phyloP scores from a whole-genome alignment of 1,140 invertebrate species.

The Gonioctena quinquepunctata region DNA sequence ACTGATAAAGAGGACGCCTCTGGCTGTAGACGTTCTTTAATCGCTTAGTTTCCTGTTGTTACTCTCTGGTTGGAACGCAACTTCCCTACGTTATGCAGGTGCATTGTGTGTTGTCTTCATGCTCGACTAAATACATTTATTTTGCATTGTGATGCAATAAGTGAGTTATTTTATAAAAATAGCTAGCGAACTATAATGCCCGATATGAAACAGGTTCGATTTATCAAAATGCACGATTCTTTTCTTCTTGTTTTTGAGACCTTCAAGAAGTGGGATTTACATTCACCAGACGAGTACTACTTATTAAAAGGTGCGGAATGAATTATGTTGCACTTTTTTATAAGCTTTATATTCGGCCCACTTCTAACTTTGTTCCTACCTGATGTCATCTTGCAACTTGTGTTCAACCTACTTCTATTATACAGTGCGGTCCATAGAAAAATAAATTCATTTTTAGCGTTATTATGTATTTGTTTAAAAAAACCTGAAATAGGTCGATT shows the following conservation, averaged over 20 bases:
- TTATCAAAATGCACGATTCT: neutral
- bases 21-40: slow-evolving; percentile 32
- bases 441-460: too few species aligned
- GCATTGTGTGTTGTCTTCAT: slow-evolving; percentile 19
- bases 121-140: slow-evolving; percentile 34
- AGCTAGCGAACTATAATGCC: too few species aligned
- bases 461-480: too few species aligned
- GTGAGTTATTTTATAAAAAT: neutral
- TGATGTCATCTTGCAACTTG: too few species aligned
- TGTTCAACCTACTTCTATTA: too few species aligned
- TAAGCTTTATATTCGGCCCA: too few species aligned
- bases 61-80: slow-evolving; percentile 31
- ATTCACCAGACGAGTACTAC: neutral
- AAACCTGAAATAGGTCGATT: too few species aligned
- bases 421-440: too few species aligned
- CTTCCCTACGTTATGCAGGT: slow-evolving; percentile 27
- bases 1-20: neutral
- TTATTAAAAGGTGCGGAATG: neutral
- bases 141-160: neutral
- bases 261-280: neutral
- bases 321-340: too few species aligned
- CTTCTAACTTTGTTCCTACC: too few species aligned
- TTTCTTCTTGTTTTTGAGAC: neutral
- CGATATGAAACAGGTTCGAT: too few species aligned
- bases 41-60: slow-evolving; percentile 42